These are phyloP conservation scores for Branchipolynoe longqiensis DNA, from an alignment of 2,888 invertebrate genomes.

Conservation along the genomic window DNA sequence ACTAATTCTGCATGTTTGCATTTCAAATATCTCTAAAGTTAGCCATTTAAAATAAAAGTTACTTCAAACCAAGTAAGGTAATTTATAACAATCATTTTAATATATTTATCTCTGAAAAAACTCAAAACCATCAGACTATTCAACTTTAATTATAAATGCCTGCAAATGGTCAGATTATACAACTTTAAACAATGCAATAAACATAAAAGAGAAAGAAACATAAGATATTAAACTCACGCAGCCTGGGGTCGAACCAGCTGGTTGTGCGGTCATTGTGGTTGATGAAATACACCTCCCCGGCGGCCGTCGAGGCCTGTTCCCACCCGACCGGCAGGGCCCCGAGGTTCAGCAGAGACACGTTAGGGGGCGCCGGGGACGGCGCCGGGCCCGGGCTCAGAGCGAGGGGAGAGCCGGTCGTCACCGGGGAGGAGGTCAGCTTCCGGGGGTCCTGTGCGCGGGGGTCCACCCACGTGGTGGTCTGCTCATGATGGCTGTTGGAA, in stretches of 20 bases:
- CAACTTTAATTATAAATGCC: too few relatives aligned
- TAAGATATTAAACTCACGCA: too few relatives aligned
- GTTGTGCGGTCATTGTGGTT: constrained; percentile 88
- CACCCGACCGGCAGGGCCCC: constrained; percentile 81
- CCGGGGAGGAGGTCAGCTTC: constrained; percentile 26
- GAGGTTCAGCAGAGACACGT: constrained; percentile 31
- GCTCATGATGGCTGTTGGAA: constrained; percentile 52
- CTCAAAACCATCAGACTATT: too few relatives aligned
- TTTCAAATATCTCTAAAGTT: too few relatives aligned
- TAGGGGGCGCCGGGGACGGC: constrained; percentile 31
- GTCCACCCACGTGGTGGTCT: constrained; percentile 59
- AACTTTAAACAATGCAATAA: too few relatives aligned
- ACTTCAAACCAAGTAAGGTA: too few relatives aligned
- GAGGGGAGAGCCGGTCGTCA: background rate
- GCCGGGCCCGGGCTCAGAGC: background rate
- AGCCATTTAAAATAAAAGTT: too few relatives aligned
- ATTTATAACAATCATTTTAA: too few relatives aligned
- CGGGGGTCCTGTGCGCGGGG: constrained; percentile 58
- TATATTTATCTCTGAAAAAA: too few relatives aligned
- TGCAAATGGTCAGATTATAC: too few relatives aligned
- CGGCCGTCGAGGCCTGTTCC: constrained; percentile 82
- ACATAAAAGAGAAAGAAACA: too few relatives aligned
- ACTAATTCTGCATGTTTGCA: too few relatives aligned
- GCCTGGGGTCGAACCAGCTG: constrained; percentile 98
- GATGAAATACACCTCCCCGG: constrained; percentile 82